Percentiles rank a stretch among this genome's conserved stretches.
These are phyloP conservation scores for Mythimna vitellina DNA, from an alignment of 2,888 invertebrate genomes.

Conservation along the genomic window DNA sequence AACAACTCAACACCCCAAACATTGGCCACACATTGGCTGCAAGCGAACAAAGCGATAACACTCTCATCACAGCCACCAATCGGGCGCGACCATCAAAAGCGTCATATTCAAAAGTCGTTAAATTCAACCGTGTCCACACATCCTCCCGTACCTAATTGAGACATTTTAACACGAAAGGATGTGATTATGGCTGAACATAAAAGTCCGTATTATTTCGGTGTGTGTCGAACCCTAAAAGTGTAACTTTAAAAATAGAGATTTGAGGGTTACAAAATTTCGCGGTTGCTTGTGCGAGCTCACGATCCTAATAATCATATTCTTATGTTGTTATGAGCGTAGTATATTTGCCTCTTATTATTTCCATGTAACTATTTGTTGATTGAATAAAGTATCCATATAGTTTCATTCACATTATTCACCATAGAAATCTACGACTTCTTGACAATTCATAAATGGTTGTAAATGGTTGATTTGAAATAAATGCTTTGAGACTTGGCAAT, in stretches of 20 bases:
- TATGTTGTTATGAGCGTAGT: background rate
- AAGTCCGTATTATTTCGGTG: constrained; percentile 82
- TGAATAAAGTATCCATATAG: too few species aligned
- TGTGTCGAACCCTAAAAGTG: constrained; percentile 69
- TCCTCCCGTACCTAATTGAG: constrained; percentile 89
- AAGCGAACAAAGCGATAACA: constrained; percentile 73
- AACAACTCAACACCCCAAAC: constrained; percentile 32
- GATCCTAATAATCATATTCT: constrained; percentile 51
- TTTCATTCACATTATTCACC: too few species aligned
- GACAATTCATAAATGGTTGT: too few species aligned
- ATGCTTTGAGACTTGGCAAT: too few species aligned
- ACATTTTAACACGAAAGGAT: constrained; percentile 88
- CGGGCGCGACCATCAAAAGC: constrained; percentile 75
- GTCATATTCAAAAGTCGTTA: constrained; percentile 81
- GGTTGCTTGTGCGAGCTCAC: constrained; percentile 67
- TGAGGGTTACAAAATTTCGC: constrained; percentile 69
- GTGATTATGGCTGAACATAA: constrained; percentile 88
- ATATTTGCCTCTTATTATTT: too few species aligned
- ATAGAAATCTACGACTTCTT: too few species aligned
- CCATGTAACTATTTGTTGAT: too few species aligned
- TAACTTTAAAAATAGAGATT: constrained; percentile 83
- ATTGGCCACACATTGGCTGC: constrained; percentile 44
- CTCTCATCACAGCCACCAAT: constrained; percentile 74
- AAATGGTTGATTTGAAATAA: too few species aligned
- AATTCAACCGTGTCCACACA: constrained; percentile 84